These are phyloP conservation scores for Nycticebus coucang DNA, from an alignment of 2,113 vertebrate genomes.

Conservation along the genomic window DNA sequence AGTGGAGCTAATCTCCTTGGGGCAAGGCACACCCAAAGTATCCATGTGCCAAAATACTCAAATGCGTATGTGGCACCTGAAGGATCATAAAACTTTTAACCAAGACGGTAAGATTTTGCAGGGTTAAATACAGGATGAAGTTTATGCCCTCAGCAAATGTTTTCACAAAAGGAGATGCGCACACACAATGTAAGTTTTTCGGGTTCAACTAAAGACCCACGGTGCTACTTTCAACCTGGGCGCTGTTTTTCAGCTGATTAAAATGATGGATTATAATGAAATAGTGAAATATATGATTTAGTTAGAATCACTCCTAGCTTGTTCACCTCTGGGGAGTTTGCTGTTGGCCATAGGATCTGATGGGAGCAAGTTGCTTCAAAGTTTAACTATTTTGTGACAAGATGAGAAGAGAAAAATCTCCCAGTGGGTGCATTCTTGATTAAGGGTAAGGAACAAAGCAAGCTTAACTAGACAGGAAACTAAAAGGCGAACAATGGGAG, in stretches of 20 bases:
- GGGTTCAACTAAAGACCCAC: too few relatives aligned
- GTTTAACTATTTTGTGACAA: constrained; percentile 60
- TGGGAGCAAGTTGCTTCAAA: constrained; percentile 65
- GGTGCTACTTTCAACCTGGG: neutral
- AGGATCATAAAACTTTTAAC: neutral
- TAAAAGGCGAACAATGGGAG: constrained; percentile 67
- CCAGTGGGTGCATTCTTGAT: constrained; percentile 62
- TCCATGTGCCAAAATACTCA: neutral
- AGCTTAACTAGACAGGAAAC: constrained; percentile 75
- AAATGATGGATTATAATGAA: neutral
- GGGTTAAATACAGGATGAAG: neutral
- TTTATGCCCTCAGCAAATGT: neutral
- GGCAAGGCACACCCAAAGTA: neutral
- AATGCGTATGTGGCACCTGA: neutral
- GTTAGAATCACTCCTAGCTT: neutral
- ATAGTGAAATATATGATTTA: constrained; percentile 27
- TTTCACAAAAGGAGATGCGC: neutral
- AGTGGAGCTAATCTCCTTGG: neutral
- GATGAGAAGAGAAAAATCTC: constrained; percentile 73
- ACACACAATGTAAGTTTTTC: neutral
- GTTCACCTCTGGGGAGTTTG: constrained; percentile 48
- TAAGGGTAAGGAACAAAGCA: constrained; percentile 72
- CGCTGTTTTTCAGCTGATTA: neutral
- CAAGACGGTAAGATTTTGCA: neutral
- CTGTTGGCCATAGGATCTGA: constrained; percentile 46